Conservation (phyloP, 2,888 invertebrate genomes). For the Drosophila borealis region DNA sequence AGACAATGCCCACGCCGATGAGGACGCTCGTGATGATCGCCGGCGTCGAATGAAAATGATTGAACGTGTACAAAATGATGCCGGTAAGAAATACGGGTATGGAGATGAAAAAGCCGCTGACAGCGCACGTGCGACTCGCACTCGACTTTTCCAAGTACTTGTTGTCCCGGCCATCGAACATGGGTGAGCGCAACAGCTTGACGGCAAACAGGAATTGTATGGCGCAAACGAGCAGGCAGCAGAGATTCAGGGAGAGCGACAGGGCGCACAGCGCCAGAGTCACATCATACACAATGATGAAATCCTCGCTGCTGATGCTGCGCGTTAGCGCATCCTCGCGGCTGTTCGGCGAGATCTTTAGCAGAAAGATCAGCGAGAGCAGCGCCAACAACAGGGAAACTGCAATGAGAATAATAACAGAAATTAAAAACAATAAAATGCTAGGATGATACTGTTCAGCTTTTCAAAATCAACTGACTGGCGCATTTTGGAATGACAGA, state of each 20-base stretch:
- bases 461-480: background rate
- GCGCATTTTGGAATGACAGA: background rate
- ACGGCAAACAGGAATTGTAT: constrained; percentile 97
- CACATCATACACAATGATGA: constrained; percentile 95
- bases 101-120: constrained; percentile 97
- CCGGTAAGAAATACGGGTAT: constrained; percentile 97
- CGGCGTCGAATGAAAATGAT: constrained; percentile 96
- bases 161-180: constrained; percentile 92
- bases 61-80: constrained; percentile 95
- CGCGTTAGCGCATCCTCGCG: constrained; percentile 84
- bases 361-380: constrained; percentile 92
- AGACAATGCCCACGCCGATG: constrained; percentile 95
- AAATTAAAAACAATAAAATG: background rate
- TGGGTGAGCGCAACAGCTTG: constrained; percentile 94
- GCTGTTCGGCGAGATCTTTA: constrained; percentile 91
- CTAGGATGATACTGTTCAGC: background rate
- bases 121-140: constrained; percentile 94
- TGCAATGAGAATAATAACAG: constrained; percentile 52
- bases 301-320: constrained; percentile 90
- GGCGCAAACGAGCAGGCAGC: constrained; percentile 96
- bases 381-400: constrained; percentile 93
- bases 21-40: constrained; percentile 96
- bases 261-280: constrained; percentile 95
- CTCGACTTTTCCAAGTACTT: constrained; percentile 97
- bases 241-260: constrained; percentile 94